phyloP scores from a whole-genome alignment of 2,797 vertebrate species.

The Anabacerthia variegaticeps region DNA sequence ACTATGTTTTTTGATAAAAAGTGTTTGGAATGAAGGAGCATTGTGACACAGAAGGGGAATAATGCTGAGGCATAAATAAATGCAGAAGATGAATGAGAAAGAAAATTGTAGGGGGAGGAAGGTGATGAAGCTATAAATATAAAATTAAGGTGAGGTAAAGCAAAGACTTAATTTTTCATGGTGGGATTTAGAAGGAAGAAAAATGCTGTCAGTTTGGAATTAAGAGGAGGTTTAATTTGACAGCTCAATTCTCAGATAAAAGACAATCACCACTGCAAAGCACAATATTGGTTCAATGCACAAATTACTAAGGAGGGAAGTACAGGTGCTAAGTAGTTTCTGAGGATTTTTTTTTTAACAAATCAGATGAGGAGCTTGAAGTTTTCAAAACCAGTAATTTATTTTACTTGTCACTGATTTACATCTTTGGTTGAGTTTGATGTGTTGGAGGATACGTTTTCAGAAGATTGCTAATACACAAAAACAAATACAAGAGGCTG shows the following conservation, averaged over 20 bases:
- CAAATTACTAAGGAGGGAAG: neutral
- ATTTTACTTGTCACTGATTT: constrained; percentile 11
- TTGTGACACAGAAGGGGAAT: neutral
- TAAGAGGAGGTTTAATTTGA: neutral
- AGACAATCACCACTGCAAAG: neutral
- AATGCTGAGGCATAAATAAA: neutral
- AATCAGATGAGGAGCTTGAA: neutral
- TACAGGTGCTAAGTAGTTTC: neutral
- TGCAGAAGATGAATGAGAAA: neutral
- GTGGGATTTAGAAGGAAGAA: neutral
- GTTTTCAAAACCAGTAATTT: neutral
- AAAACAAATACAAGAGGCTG: neutral
- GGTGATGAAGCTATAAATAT: neutral
- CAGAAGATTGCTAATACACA: neutral
- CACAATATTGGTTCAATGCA: neutral
- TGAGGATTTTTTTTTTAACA: neutral
- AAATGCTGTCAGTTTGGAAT: neutral
- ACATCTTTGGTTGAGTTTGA: neutral
- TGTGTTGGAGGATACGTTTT: neutral
- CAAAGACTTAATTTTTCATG: neutral
- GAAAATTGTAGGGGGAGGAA: neutral
- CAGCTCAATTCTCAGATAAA: neutral
- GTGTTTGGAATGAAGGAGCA: neutral
- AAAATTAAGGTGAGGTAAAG: neutral
- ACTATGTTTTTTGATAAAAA: neutral